Conservation (phyloP, 1,140 invertebrate genomes). For the Drosophila parabipectinata region DNA sequence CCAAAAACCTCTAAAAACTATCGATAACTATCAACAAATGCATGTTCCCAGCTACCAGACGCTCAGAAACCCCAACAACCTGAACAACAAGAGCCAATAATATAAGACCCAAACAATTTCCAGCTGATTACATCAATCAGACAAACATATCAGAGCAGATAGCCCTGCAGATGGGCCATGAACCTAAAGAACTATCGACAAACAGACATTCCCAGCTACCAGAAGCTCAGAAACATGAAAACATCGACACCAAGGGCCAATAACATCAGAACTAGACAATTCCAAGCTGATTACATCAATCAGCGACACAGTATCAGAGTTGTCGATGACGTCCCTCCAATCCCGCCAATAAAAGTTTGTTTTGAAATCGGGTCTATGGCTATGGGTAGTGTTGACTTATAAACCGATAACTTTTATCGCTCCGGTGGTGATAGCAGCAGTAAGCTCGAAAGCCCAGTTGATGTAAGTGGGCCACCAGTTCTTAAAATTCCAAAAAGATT, state of each 20-base stretch:
- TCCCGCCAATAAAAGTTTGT: not conserved
- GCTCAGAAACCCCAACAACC: too few species aligned
- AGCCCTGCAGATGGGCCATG: too few species aligned
- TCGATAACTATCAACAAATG: not conserved
- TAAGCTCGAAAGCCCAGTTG: constrained; percentile 21
- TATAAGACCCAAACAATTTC: too few species aligned
- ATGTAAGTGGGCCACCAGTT: constrained; percentile 41
- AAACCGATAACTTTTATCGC: constrained; percentile 43
- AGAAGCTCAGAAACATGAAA: not conserved
- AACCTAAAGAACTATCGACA: not conserved
- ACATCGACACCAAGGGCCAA: not conserved
- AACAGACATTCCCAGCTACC: not conserved
- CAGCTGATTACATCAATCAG: too few species aligned
- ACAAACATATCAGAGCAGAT: too few species aligned
- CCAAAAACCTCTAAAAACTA: not conserved
- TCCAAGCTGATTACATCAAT: not conserved
- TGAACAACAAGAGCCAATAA: too few species aligned
- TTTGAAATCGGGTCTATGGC: constrained; percentile 3
- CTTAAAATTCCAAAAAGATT: constrained; percentile 14
- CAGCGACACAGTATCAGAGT: too few species aligned
- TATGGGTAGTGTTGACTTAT: too few species aligned
- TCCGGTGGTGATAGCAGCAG: constrained; percentile 23
- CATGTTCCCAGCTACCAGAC: too few species aligned
- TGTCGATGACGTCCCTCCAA: too few species aligned
- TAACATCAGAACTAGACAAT: not conserved